Evolutionary conservation across 2,113 vertebrate genomes (phyloP).

Genomic region (Trichechus manatus): DNA sequence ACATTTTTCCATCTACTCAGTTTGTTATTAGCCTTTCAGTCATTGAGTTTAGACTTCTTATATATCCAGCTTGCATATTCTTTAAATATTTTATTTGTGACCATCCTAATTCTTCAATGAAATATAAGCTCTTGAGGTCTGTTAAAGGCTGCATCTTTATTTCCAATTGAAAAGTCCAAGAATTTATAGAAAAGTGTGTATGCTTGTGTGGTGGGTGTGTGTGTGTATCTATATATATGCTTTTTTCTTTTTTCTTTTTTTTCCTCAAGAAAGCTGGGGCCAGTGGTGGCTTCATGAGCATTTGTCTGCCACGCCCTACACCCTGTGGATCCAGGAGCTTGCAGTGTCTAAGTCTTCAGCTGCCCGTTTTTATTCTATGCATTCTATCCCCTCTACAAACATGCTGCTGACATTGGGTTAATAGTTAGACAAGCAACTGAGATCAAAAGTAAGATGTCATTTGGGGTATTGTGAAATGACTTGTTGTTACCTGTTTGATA

Average conservation of each 20-base stretch:
- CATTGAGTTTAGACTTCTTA: neutral
- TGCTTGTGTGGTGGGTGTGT: neutral
- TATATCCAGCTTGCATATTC: neutral
- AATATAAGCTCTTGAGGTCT: neutral
- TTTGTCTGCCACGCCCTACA: neutral
- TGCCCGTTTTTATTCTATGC: neutral
- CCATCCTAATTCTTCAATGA: conserved; percentile 8
- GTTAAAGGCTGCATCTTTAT: neutral
- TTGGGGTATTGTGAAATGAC: neutral
- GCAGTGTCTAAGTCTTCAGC: neutral
- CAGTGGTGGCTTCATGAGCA: neutral
- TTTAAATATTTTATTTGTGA: conserved; percentile 5
- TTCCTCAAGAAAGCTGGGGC: neutral
- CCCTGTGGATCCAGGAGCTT: neutral
- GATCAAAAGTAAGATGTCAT: neutral
- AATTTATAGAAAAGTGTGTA: neutral
- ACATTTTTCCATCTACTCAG: neutral
- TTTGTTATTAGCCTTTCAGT: neutral
- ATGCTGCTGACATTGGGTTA: neutral
- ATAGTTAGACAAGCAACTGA: neutral
- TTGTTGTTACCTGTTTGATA: neutral
- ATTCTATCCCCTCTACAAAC: neutral
- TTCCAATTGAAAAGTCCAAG: neutral
- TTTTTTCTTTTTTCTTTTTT: neutral
- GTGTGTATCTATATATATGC: no score